Percentiles rank a stretch among this genome's conserved stretches.
Evolutionary conservation across 2,888 invertebrate species (phyloP).

Genomic region (Heliconius ismenius): DNA sequence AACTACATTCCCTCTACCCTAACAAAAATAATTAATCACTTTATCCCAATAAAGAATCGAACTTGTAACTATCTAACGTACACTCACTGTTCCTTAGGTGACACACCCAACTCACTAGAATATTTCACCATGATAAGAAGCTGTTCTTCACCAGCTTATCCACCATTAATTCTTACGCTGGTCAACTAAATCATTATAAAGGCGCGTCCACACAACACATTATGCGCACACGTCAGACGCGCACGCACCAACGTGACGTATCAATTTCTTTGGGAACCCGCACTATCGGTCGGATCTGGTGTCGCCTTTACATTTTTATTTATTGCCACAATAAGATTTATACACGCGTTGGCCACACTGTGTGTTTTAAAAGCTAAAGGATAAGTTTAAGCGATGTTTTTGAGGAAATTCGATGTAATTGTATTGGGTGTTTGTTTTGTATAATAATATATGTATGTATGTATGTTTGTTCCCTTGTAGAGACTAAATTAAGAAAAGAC

Average conservation of each 20-base stretch:
- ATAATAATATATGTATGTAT: neutral
- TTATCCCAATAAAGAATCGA: neutral
- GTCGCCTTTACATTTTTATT: constrained; percentile 45
- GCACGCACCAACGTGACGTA: constrained; percentile 53
- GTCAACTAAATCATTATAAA: constrained; percentile 50
- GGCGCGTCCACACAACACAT: constrained; percentile 48
- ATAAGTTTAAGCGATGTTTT: neutral
- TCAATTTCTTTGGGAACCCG: constrained; percentile 53
- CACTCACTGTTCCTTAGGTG: neutral
- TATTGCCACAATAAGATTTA: constrained; percentile 41
- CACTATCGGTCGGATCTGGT: constrained; percentile 45
- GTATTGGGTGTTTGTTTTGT: neutral
- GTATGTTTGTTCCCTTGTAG: neutral
- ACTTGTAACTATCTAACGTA: neutral
- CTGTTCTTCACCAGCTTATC: constrained; percentile 42
- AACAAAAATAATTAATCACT: neutral
- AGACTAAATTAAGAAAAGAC: neutral
- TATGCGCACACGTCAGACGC: constrained; percentile 49
- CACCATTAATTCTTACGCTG: constrained; percentile 44
- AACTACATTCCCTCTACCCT: neutral
- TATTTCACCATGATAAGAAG: constrained; percentile 35
- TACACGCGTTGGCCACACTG: constrained; percentile 38
- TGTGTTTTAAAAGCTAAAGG: constrained; percentile 27
- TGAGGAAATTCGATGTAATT: constrained; percentile 7
- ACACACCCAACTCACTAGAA: neutral